Evolutionary conservation across 2,888 invertebrate genomes (phyloP).

Genomic region (Baronia brevicornis): DNA sequence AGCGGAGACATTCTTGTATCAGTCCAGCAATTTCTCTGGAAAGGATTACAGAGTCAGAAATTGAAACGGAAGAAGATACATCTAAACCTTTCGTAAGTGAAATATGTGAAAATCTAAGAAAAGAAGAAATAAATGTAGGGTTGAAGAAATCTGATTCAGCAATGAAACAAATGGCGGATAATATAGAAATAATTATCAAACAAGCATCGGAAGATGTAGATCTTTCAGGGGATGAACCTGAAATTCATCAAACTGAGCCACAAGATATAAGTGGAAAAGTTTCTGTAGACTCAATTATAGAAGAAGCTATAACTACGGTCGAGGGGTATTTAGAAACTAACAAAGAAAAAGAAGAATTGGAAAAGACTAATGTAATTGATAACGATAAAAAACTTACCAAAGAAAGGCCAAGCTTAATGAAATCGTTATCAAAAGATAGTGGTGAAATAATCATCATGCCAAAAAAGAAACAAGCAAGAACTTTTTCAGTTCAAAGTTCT

Average conservation of each 20-base stretch:
- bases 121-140: constrained; percentile 30
- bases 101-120: constrained; percentile 17
- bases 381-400: constrained; percentile 46
- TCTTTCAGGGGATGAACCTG: constrained; percentile 53
- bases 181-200: constrained; percentile 69
- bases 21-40: constrained; percentile 67
- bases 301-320: constrained; percentile 62
- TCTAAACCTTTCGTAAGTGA: constrained; percentile 22
- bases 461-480: constrained; percentile 63
- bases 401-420: constrained; percentile 59
- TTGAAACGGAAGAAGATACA: constrained; percentile 59
- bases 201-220: constrained; percentile 68
- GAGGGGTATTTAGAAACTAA: constrained; percentile 50
- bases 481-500: constrained; percentile 71
- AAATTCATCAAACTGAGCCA: constrained; percentile 29
- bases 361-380: constrained; percentile 43
- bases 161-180: constrained; percentile 72
- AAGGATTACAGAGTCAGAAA: constrained; percentile 65
- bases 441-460: constrained; percentile 67
- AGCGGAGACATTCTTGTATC: constrained; percentile 64
- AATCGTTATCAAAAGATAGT: constrained; percentile 65
- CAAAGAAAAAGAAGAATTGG: constrained; percentile 37
- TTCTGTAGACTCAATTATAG: constrained; percentile 66
- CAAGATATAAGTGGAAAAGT: constrained; percentile 51
- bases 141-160: constrained; percentile 67